Evolutionary conservation across 2,113 vertebrate genomes (phyloP).

Genomic region (Hyperopisus bebe): DNA sequence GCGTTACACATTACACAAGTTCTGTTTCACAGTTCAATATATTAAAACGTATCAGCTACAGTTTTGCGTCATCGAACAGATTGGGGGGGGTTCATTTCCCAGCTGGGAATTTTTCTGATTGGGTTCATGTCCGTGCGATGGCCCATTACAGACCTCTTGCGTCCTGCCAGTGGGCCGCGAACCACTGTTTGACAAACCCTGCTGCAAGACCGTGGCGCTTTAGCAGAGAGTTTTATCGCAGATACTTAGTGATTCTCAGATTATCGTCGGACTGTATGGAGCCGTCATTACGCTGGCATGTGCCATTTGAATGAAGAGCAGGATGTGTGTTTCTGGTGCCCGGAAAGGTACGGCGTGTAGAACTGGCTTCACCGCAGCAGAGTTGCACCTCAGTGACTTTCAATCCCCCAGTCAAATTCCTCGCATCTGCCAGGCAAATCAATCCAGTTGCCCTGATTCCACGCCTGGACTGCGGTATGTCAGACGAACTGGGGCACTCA

Average conservation of each 20-base stretch:
- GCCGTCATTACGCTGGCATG: neutral
- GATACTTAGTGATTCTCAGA: neutral
- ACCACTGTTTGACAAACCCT: neutral
- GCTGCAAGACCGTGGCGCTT: neutral
- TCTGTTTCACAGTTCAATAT: neutral
- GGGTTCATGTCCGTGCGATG: neutral
- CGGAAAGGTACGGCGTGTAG: neutral
- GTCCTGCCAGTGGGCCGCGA: neutral
- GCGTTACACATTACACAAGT: neutral
- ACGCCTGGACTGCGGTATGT: neutral
- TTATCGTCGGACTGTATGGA: neutral
- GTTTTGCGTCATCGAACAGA: neutral
- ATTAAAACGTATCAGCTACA: neutral
- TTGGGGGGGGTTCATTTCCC: neutral
- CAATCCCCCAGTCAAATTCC: neutral
- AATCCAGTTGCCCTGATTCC: neutral
- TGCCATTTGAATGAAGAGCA: neutral
- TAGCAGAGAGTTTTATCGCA: neutral
- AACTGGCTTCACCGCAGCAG: neutral
- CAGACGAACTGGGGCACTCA: neutral
- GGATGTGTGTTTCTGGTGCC: neutral
- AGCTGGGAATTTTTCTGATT: neutral
- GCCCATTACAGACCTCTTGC: neutral
- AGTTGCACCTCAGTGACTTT: neutral
- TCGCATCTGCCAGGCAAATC: neutral